These are phyloP conservation scores for Dendropsophus ebraccatus DNA, from an alignment of 2,113 vertebrate genomes.

Conservation along the genomic window DNA sequence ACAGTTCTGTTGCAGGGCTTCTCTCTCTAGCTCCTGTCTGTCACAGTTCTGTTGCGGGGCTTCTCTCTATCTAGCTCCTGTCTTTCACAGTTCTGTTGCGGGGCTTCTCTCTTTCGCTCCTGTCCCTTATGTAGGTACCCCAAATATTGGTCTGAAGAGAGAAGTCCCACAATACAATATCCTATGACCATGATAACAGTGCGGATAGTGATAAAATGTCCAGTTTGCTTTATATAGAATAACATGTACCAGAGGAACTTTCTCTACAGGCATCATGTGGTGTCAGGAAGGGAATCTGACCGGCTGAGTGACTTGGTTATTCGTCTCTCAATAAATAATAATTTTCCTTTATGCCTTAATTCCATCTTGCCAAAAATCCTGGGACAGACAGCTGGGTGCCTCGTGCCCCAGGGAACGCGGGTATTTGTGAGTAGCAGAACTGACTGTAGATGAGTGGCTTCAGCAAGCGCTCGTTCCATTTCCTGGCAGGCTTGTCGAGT, in stretches of 20 bases:
- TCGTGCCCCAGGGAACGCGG: slow-evolving; percentile 27
- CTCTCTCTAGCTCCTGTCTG: too few species aligned
- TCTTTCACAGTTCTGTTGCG: too few species aligned
- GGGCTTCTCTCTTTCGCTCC: too few species aligned
- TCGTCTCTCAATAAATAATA: neutral
- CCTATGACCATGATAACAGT: neutral
- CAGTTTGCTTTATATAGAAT: neutral
- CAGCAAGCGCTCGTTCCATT: slow-evolving; percentile 18
- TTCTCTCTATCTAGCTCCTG: too few species aligned
- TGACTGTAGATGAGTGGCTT: slow-evolving; percentile 30
- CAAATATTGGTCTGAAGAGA: too few species aligned
- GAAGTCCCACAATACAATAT: neutral
- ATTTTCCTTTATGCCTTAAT: slow-evolving; percentile 3
- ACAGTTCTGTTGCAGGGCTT: too few species aligned
- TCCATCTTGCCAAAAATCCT: slow-evolving; percentile 5
- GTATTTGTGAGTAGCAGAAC: slow-evolving; percentile 2
- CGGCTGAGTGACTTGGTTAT: neutral
- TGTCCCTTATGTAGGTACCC: too few species aligned
- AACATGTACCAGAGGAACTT: neutral
- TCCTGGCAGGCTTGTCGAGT: slow-evolving; percentile 52
- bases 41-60: too few species aligned
- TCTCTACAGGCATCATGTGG: neutral
- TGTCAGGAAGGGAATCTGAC: too few species aligned
- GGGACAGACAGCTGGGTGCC: slow-evolving; percentile 52
- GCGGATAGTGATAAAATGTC: neutral